Evolutionary conservation across 2,113 vertebrate genomes (phyloP).

Genomic region (Rana temporaria): DNA sequence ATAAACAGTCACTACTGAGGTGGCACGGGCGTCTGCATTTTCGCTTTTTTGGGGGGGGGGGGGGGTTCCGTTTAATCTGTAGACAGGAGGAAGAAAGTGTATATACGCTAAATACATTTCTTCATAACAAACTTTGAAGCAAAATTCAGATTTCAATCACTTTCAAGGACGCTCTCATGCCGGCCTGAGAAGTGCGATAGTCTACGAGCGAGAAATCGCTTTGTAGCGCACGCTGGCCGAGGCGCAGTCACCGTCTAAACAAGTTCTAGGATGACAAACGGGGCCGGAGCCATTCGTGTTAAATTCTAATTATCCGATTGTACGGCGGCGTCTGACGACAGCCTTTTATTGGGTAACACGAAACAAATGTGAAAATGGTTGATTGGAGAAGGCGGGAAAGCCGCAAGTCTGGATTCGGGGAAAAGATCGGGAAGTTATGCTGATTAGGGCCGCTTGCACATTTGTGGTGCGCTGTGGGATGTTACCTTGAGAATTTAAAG

Average conservation of each 20-base stretch:
- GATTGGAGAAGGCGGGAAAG: too few relatives aligned
- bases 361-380: too few relatives aligned
- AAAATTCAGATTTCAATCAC: conserved; percentile 28
- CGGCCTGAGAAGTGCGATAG: neutral
- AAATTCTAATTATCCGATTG: too few relatives aligned
- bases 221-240: neutral
- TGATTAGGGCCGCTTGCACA: too few relatives aligned
- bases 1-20: neutral
- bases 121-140: conserved; percentile 26
- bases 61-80: neutral
- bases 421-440: too few relatives aligned
- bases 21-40: neutral
- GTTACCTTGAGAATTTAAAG: too few relatives aligned
- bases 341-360: too few relatives aligned
- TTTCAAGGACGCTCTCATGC: neutral
- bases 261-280: neutral
- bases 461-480: too few relatives aligned
- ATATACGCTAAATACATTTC: conserved; percentile 6
- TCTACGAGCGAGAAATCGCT: neutral
- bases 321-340: too few relatives aligned
- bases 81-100: neutral
- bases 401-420: too few relatives aligned
- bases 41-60: too few relatives aligned
- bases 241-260: neutral
- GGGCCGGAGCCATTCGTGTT: neutral